Percentiles rank a stretch among this genome's conserved stretches.
These are phyloP conservation scores for Ammodytes marinus DNA, from an alignment of 2,113 vertebrate species.

Conservation along the genomic window DNA sequence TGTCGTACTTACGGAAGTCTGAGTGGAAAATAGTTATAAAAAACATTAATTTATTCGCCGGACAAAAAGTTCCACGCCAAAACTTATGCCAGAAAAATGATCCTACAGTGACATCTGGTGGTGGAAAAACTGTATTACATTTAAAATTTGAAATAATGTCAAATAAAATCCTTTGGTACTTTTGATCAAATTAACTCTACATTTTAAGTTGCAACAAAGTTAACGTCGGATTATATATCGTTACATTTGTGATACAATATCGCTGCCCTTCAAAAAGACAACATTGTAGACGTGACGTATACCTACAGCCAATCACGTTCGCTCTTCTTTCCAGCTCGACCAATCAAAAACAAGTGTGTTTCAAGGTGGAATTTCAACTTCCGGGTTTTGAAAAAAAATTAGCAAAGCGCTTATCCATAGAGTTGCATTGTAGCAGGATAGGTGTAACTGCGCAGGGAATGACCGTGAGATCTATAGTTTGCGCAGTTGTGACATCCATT, in stretches of 20 bases:
- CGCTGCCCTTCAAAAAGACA: slow-evolving; percentile 29
- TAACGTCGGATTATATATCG: fast-evolving
- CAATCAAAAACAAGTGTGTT: slow-evolving; percentile 32
- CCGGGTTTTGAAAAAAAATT: background rate
- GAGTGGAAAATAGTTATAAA: background rate
- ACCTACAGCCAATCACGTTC: slow-evolving; percentile 38
- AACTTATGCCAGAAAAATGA: background rate
- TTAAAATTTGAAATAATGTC: background rate
- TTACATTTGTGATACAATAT: background rate
- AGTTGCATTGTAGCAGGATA: fast-evolving
- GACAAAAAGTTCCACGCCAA: background rate
- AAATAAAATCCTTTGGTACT: background rate
- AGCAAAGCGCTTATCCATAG: fast-evolving
- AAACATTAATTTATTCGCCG: too few relatives aligned
- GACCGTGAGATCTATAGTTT: slow-evolving; percentile 1
- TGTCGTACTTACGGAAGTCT: background rate
- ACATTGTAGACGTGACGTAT: background rate
- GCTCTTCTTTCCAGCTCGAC: background rate
- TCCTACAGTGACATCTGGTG: slow-evolving; percentile 49
- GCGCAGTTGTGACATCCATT: slow-evolving; percentile 3
- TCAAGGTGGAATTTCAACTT: background rate
- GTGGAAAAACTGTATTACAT: background rate
- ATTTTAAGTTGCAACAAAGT: background rate
- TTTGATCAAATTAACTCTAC: background rate
- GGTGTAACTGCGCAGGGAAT: fast-evolving